Base-by-base conservation (phyloP, 2,888 invertebrate species). In the Drosophila sordidula region DNA sequence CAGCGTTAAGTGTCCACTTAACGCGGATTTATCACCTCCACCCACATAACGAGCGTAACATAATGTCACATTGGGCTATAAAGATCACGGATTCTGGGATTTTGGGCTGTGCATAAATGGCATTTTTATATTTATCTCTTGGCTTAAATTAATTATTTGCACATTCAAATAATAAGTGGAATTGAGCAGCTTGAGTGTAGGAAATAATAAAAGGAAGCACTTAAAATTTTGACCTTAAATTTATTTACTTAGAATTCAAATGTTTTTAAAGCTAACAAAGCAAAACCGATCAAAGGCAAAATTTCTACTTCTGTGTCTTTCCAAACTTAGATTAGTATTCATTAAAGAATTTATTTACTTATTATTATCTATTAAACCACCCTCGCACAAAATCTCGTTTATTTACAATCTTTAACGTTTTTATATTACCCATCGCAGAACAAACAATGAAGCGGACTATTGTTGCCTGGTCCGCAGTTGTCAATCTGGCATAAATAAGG, bases 1-100 rank as follows among this genome's bases (percentile, higher is more conserved):
- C 63, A 70, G 80, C 82, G 76, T 88, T 90, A 90, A 90, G 78
- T 79, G 81, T 70, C 77, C 88, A 89, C 87, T 90, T 90, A 90
- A 90, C 80, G 70, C 79, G 81, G 89, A 90, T 89, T 90, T 90
- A 90, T 90, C 80, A 87, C 88, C 83, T 77, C 65, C 89, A 78
- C 87, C 90, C 79, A 90, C 77, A 66, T 56, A 5, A 66, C 26
- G 58, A 56, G 32, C 55, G 51, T 6, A 4, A 11, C 38, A 50
- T 58, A 56, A 70, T 18, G 44, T 14, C 29, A 11, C 34, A 9
- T 26, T 46, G 18, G 29, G 42, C 36, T 69, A 65, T 72, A 69
- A 78, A 80, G 70, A 69, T 72, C 75, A 50, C 45, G 16, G 34
- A 38, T 49, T 42, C 42, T 47, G 58, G 42, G 34, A 18, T 9